A percentile compares a stretch with the other conserved stretches of the same genome.
phyloP scores from a whole-genome alignment of 2,888 invertebrate species.

The Plusia festucae region DNA sequence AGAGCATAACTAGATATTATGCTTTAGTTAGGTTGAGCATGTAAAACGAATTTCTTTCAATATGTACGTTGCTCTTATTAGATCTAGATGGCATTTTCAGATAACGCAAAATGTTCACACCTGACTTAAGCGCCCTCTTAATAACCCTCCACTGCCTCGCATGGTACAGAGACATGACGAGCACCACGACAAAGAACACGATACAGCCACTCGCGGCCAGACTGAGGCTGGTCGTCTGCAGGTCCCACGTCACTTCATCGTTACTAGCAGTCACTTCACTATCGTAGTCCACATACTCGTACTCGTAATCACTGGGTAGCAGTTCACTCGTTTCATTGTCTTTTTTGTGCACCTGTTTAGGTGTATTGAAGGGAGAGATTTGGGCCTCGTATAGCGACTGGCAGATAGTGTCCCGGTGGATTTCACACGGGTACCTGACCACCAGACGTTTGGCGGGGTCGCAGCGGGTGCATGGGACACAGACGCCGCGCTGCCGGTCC shows the following conservation, averaged over 20 bases:
- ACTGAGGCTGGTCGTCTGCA: constrained; percentile 92
- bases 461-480: constrained; percentile 93
- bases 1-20: too few species aligned
- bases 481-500: constrained; percentile 90
- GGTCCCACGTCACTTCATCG: constrained; percentile 91
- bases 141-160: constrained; percentile 94
- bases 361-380: constrained; percentile 89
- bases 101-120: constrained; percentile 80
- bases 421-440: constrained; percentile 92
- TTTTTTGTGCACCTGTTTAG: constrained; percentile 63
- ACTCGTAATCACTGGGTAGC: constrained; percentile 78
- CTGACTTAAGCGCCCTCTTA: constrained; percentile 93
- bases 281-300: constrained; percentile 82
- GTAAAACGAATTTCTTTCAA: too few species aligned
- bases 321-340: constrained; percentile 71
- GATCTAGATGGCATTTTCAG: too few species aligned
- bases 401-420: constrained; percentile 93
- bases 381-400: constrained; percentile 91
- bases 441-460: constrained; percentile 88
- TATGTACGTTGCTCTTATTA: too few species aligned
- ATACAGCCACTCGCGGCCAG: constrained; percentile 93
- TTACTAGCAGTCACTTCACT: constrained; percentile 79
- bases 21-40: too few species aligned
- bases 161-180: constrained; percentile 93
- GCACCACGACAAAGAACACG: constrained; percentile 94